Base-by-base conservation (phyloP, 2,797 vertebrate genomes). In the Triplophysa bombifrons region DNA sequence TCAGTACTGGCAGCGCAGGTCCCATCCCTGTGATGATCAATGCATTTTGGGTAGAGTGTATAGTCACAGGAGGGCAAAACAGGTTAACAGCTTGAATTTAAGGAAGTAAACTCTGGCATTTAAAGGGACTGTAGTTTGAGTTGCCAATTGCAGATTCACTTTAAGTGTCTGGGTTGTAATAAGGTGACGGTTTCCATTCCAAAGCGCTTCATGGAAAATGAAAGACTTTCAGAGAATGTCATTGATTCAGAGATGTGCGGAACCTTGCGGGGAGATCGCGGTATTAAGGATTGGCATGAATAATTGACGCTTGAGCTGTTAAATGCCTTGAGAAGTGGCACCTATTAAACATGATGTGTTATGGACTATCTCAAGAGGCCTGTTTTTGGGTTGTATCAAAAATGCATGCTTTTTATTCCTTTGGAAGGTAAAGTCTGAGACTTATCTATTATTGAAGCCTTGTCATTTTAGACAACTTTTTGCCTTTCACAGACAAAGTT, bases 301-400 rank as follows among this genome's bases (percentile, higher is more conserved):
- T 85, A 86, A 86, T 82, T 82, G 80, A 85, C 66, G 3, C 58
- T 46, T 72, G 30, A 48, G 71, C 78, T 81, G 70, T 78, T 86
- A 84, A 85, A 82, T 78, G 79, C 74, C 74, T 48, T 48, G 69
- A 72, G 69, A 84, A 83, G 74, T 25, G 53, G 27, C 46, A 70
- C 81, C 74, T 74, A 82, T 82, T 82, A 82, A 85, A 86, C 72
- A 81, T 82, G 75, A 84, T 84, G 82, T 82, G 82, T 82, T 86
- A 73, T 77, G 80, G 76, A 51, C 55, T 74, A 78, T 67, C 63
- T 75, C 77, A 67, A 82, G 76, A 83, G 60, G 65, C 72, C 69
- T 78, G 67, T 80, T 68, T 83, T 85, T 83, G 75, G 69, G 72
- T 63, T 65, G 30, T 68, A 85, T 85, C 79, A 82, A 86, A 85